These are phyloP conservation scores for Melanocharis versteri DNA, from an alignment of 2,113 vertebrate species.

Conservation along the genomic window DNA sequence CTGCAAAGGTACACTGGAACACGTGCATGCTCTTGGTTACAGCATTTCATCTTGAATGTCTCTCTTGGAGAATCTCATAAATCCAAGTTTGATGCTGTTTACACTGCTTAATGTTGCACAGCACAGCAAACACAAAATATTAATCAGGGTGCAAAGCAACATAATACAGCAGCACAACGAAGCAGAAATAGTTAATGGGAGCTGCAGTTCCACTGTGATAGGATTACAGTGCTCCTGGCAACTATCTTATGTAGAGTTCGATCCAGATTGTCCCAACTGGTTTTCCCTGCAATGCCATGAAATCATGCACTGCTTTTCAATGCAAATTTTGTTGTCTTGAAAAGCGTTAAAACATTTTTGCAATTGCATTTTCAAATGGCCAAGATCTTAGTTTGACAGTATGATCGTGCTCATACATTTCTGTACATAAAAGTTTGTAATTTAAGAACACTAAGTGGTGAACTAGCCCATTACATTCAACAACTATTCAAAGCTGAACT, in stretches of 20 bases:
- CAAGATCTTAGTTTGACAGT: not conserved
- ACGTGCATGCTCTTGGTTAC: accelerated
- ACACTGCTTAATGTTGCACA: not conserved
- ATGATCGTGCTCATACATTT: accelerated
- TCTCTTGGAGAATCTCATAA: not conserved
- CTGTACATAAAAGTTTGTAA: not conserved
- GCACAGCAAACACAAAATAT: not conserved
- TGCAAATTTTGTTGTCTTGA: not conserved
- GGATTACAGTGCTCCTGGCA: not conserved
- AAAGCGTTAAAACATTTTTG: not conserved
- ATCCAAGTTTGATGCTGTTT: not conserved
- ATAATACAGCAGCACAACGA: not conserved
- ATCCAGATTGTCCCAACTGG: not conserved
- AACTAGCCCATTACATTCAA: not conserved
- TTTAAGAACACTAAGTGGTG: not conserved
- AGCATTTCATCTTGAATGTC: not conserved
- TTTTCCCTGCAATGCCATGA: not conserved
- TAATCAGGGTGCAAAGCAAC: not conserved
- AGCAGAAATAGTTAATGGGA: not conserved
- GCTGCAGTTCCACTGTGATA: not conserved
- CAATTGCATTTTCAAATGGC: not conserved
- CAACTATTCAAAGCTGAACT: not conserved
- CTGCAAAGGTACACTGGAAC: not conserved
- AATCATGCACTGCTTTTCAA: not conserved
- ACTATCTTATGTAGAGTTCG: not conserved